Evolutionary conservation across 1,140 invertebrate genomes (phyloP), one percentile per base, ranked within the genome.

Genomic region (Coenobita brevimanus): DNA sequence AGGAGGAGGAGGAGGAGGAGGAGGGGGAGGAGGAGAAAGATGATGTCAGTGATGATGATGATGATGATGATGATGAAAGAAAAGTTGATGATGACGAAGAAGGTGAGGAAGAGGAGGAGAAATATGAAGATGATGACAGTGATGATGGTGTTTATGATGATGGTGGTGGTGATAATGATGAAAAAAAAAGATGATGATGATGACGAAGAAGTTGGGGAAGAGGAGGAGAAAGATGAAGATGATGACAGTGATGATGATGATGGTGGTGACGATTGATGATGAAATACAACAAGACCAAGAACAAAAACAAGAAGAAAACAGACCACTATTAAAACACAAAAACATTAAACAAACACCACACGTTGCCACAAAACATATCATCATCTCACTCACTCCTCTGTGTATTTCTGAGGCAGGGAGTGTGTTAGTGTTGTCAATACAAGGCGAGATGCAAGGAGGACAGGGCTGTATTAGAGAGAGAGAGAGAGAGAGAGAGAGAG

Each of bases 1-100:
- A 67, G 64, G 64, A 73, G 69, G 69, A 38, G 13, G 69, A 38
- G 69, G 36, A 38, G 69, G 69, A 73, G 69, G 69, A 38, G 8
- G n/a, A 24, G n/a, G n/a, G 8, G 69, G 3, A 73, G 69, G n/a
- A 24, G 8, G 30, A n/a, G 15, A 38, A 38, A 13, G 38, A 15
- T 6, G 41, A 33, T 3, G 41, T 24, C 8, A 73, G 2, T 24
- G 36, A n/a, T 13, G 0, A 10, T 64, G 10, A 30, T 13, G 27
- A 8, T 30, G 27, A 10, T 10, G 62, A 24, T 38, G 67, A 33
- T 3, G 1, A 10, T 17, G 27, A 33, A 71, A 3, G 13, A 69
- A 27, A 69, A 69, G 6, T 27, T 3, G n/a, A n/a, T n/a, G n/a
- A n/a, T n/a, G n/a, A n/a, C n/a, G n/a, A n/a, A n/a, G n/a, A n/a